These are phyloP conservation scores for Drosophila miranda DNA, from an alignment of 1,140 invertebrate genomes.

Conservation along the genomic window DNA sequence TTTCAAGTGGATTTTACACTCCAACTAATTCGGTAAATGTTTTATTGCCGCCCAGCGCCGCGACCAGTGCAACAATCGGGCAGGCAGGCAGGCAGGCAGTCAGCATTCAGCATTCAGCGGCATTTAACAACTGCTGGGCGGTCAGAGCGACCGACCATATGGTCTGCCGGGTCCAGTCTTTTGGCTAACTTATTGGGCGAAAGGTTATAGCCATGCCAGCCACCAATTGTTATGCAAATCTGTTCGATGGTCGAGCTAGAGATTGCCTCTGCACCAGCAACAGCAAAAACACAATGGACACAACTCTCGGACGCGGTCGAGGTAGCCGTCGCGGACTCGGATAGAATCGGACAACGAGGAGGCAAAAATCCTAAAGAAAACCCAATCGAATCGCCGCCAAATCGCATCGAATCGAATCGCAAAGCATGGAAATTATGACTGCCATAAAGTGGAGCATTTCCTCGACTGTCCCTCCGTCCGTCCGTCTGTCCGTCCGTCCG, in stretches of 20 bases:
- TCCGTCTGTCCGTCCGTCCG: not conserved
- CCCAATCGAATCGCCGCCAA: slow-evolving; percentile 22
- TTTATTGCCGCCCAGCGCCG: slow-evolving; percentile 54
- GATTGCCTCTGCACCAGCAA: slow-evolving; percentile 1
- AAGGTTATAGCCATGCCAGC: slow-evolving; percentile 50
- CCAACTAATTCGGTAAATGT: slow-evolving; percentile 64
- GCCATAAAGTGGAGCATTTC: slow-evolving; percentile 70
- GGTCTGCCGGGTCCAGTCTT: slow-evolving; percentile 7
- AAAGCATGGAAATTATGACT: slow-evolving; percentile 50
- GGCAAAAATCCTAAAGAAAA: slow-evolving; percentile 13
- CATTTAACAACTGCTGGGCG: slow-evolving; percentile 33
- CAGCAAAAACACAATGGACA: slow-evolving; percentile 54
- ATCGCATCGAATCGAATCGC: slow-evolving; percentile 55
- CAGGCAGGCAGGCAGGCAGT: not conserved
- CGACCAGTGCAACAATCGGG: not conserved
- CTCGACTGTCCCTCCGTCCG: slow-evolving; percentile 30
- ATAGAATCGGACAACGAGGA: slow-evolving; percentile 57
- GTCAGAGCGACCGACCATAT: slow-evolving; percentile 15
- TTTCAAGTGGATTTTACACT: slow-evolving; percentile 30
- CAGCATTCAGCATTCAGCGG: not conserved
- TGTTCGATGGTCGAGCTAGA: slow-evolving; percentile 30
- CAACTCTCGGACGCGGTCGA: not conserved
- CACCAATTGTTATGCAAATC: slow-evolving; percentile 74
- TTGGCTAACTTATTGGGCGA: slow-evolving; percentile 58
- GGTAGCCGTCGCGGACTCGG: not conserved